These are phyloP conservation scores for Carettochelys insculpta DNA, from an alignment of 2,113 vertebrate genomes.

Conservation along the genomic window DNA sequence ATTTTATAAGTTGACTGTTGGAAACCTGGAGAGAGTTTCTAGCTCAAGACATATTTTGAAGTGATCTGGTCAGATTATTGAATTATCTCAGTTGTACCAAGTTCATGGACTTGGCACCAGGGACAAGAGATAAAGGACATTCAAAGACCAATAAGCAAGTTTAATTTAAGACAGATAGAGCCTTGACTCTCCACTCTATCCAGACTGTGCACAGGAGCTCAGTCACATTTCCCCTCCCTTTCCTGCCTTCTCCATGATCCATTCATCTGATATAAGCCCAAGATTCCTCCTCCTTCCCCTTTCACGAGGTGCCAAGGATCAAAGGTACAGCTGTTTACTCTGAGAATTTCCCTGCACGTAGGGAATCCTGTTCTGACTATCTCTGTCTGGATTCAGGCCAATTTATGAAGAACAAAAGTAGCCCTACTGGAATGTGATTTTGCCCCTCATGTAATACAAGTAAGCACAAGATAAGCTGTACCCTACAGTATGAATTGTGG, in stretches of 20 bases:
- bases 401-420: background rate
- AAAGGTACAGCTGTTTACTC: background rate
- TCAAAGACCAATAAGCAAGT: background rate
- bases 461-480: no score
- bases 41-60: background rate
- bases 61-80: background rate
- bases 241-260: background rate
- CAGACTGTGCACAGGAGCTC: background rate
- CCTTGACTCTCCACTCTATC: background rate
- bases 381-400: background rate
- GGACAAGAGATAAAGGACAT: accelerated
- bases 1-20: accelerated
- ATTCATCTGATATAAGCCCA: background rate
- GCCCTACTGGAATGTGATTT: background rate
- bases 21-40: background rate
- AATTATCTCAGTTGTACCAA: background rate
- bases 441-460: background rate
- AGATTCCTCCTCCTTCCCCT: background rate
- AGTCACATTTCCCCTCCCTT: background rate
- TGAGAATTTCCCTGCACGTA: background rate
- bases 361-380: background rate
- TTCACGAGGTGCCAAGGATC: background rate
- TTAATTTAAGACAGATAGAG: background rate
- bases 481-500: background rate
- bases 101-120: background rate